These are phyloP conservation scores for Onychostruthus taczanowskii DNA, from an alignment of 2,113 vertebrate species.

Conservation along the genomic window DNA sequence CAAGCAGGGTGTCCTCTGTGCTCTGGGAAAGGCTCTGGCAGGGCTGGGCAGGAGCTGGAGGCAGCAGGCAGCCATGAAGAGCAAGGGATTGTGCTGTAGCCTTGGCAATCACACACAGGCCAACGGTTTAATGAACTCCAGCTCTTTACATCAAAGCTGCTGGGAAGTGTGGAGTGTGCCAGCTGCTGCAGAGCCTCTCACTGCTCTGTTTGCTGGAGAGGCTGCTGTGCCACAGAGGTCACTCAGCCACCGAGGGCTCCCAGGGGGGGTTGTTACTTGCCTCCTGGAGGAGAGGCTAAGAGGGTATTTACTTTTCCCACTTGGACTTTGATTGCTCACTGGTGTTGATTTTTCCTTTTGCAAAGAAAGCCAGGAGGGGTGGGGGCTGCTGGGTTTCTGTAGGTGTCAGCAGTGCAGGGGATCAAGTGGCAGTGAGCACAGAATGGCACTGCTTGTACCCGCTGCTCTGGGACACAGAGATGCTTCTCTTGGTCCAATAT, in stretches of 20 bases:
- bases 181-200: not conserved
- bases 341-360: not conserved
- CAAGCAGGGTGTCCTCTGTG: fast-evolving
- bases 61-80: not conserved
- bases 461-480: not conserved
- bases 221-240: not conserved
- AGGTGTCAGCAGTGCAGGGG: not conserved
- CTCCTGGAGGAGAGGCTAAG: not conserved
- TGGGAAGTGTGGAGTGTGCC: not conserved
- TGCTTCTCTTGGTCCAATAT: not conserved
- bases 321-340: not conserved
- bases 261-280: fast-evolving
- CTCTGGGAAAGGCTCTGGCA: fast-evolving
- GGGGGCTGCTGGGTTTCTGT: not conserved
- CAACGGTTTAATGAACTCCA: not conserved
- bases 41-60: not conserved
- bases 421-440: not conserved
- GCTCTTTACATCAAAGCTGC: not conserved
- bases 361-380: not conserved
- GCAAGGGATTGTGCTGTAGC: not conserved
- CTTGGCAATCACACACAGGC: not conserved
- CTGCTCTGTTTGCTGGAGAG: not conserved
- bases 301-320: not conserved
- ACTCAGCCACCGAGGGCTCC: not conserved
- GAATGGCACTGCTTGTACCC: not conserved